Evolutionary conservation across 53 echinoderm and acorn worm genomes (phyloP), one percentile per base, ranked within the genome.

Genomic region (Stichopus horrens): DNA sequence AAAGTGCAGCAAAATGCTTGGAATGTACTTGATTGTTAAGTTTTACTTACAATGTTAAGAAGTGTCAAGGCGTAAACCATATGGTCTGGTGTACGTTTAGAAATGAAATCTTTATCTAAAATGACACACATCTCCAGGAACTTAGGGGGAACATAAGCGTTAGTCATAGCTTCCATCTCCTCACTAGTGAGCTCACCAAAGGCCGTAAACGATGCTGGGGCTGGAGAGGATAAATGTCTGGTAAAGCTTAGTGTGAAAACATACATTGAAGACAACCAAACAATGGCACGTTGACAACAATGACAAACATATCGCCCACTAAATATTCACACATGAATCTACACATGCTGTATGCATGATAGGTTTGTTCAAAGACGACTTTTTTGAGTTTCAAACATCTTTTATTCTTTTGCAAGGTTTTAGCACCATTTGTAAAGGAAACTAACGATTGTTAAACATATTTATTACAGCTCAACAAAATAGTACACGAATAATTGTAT

Each of bases 71-170:
- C 85, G 52, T 85, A 65, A 6, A 52, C 65, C 16, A 65, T 67
- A 51, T 85, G 67, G 53, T 85, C 85, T 9, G 85, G 65, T 5
- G 71, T 63, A 21, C 8, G 66, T 18, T 57, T 85, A 53, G 66
- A 1, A 51, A 85, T 67, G 37, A 85, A 63, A 23, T 85, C 85
- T 1, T 67, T 85, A 52, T 85, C 85, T 65, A 85, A 18, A 11
- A 85, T 85, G 51, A 85, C 52, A 59, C 85, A 85, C 85, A 85
- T 85, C 52, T 85, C 85, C 16, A 85, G 13, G 37, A 51, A 85
- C 52, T 85, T 85, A 8, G 85, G 85, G 1, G 85, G 85, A 23
- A 85, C 37, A 52, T 65, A 66, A 23, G 9, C 66, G 21, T 85
- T 52, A 14, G 37, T 52, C 11, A 53, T 53, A 20, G 52, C 21